Base-by-base conservation (phyloP, 2,888 invertebrate genomes). In the Pomacea canaliculata region DNA sequence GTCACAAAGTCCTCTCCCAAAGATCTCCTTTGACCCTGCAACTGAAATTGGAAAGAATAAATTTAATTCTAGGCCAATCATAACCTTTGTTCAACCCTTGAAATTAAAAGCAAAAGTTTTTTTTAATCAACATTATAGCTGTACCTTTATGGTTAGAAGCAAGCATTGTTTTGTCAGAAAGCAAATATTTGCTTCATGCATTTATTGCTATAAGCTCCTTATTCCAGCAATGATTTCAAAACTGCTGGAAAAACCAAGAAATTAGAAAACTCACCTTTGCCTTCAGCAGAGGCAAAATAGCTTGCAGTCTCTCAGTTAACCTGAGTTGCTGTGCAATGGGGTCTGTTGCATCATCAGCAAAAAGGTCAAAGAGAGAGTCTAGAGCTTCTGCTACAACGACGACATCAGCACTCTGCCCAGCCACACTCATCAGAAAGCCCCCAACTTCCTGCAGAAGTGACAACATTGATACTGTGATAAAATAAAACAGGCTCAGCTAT, bases 291-390 rank as follows among this genome's bases (percentile, higher is more conserved):
- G 94, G 94, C 59, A 93, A 91, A 48, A 95, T 84, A 19, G 90
- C 86, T 60, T 92, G 91, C 23, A 95, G 90, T 85, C 93, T 94
- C n/a, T 93, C 93, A 4, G 94, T 92, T 71, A 95, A 92, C 81
- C 93, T 92, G 23, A 95, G 92, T 86, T 94, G 94, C 78, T 91
- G 91, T 0, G 94, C 94, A 77, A 95, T 90, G 37, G 87, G 86
- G 88, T 95, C 94, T 76, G 94, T 94, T 86, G 94, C 94, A 86
- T 95, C 95, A 86, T 95, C 95, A 0, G 94, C 93, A 90, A 94
- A 95, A 82, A 95, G 93, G 87, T 95, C 95, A 90, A 95, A 94
- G 49, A 95, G 87, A 0, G 94, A 93, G 87, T 95, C 95, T 63
- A 95, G 88, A 7, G 94, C 93, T 91, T 95, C 95, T 0, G 95